Percentiles rank a stretch among this genome's conserved stretches.
phyloP scores from a whole-genome alignment of 2,113 vertebrate species.

The Rhabdornis inornatus region DNA sequence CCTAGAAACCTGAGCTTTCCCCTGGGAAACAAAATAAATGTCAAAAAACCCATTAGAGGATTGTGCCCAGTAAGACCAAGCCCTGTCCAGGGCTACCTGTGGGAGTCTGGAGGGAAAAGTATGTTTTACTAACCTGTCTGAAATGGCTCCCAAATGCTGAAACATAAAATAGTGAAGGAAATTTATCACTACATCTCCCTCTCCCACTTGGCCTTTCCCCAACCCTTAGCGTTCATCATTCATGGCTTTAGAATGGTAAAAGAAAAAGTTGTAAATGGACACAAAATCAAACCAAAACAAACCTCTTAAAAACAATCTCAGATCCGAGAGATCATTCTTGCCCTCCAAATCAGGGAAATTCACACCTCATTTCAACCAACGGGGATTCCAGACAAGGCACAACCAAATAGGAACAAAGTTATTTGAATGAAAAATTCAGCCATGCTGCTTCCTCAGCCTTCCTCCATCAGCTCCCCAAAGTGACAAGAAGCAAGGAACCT shows the following conservation, averaged over 20 bases:
- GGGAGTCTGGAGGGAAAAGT: not conserved
- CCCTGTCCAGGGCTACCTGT: not conserved
- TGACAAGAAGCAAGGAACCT: not conserved
- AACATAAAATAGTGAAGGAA: not conserved
- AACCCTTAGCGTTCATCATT: not conserved
- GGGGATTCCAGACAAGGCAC: not conserved
- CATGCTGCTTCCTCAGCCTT: not conserved
- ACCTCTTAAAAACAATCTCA: not conserved
- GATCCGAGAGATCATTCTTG: not conserved
- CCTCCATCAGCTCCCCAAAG: not conserved
- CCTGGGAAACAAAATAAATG: not conserved
- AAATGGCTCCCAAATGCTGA: not conserved
- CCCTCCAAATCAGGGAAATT: conserved; percentile 8
- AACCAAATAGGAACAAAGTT: not conserved
- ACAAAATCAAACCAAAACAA: not conserved
- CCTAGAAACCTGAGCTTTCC: not conserved
- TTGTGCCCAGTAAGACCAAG: not conserved
- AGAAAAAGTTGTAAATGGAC: not conserved
- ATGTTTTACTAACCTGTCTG: not conserved
- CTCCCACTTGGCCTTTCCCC: not conserved
- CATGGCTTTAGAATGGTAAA: not conserved
- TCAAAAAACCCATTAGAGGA: not conserved
- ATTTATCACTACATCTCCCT: not conserved
- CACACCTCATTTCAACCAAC: not conserved
- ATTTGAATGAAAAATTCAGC: conserved; percentile 28